Conservation (phyloP, 2,888 invertebrate genomes). For the Nemotelus pantherinus region DNA sequence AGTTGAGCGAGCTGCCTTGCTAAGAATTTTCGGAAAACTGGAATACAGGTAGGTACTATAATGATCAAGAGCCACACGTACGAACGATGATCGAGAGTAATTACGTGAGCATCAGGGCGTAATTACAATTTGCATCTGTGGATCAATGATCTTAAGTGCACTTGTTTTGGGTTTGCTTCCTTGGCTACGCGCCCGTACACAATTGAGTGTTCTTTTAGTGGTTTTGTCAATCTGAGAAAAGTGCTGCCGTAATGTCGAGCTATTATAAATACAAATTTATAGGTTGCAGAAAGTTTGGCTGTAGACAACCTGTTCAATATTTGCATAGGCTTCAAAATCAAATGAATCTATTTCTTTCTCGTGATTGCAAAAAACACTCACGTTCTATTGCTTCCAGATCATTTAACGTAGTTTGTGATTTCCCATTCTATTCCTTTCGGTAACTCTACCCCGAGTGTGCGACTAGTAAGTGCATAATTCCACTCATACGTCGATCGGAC, state of each 20-base stretch:
- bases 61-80: constrained; percentile 38
- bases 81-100: constrained; percentile 24
- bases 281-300: no score
- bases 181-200: not conserved
- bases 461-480: not conserved
- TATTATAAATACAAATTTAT: no score
- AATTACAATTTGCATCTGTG: constrained; percentile 51
- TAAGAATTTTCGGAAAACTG: constrained; percentile 33
- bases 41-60: constrained; percentile 2
- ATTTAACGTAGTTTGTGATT: no score
- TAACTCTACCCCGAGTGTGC: not conserved
- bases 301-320: no score
- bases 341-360: no score
- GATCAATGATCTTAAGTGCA: constrained; percentile 21
- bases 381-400: no score
- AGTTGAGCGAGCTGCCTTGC: constrained; percentile 27
- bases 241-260: not conserved
- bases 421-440: not conserved
- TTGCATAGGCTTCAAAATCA: no score
- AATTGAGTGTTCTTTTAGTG: not conserved
- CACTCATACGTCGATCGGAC: not conserved
- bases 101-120: constrained; percentile 45
- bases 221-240: not conserved
- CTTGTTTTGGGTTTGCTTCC: constrained; percentile 13
- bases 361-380: no score